phyloP scores from a whole-genome alignment of 2,113 vertebrate genomes.

The Rhea pennata region DNA sequence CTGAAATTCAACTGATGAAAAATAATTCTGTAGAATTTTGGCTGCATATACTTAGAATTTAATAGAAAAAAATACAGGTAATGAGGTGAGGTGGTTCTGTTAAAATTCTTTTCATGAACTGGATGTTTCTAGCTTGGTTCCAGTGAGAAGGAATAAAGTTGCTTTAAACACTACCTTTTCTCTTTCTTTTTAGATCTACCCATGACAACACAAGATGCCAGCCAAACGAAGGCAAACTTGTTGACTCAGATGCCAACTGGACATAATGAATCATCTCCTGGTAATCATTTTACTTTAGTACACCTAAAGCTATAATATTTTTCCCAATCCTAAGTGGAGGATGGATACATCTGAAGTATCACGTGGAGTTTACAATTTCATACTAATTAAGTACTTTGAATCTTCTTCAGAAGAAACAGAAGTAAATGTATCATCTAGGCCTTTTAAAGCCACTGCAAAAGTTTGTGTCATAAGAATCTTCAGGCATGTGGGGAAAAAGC shows the following conservation, averaged over 20 bases:
- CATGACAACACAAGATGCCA: background rate
- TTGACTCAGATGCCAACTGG: background rate
- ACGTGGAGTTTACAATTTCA: background rate
- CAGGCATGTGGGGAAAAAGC: background rate
- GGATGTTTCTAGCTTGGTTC: background rate
- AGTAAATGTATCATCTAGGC: background rate
- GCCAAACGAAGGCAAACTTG: background rate
- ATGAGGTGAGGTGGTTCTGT: background rate
- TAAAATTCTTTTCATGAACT: background rate
- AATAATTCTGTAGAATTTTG: accelerated
- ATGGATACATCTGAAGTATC: background rate
- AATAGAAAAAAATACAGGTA: background rate
- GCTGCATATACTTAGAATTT: background rate
- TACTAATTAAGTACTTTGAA: background rate
- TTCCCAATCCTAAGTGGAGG: background rate
- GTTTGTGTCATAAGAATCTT: accelerated
- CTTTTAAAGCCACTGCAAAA: background rate
- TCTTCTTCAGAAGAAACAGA: background rate
- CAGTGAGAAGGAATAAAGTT: background rate
- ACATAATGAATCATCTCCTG: background rate
- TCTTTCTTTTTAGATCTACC: background rate
- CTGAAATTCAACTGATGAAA: background rate
- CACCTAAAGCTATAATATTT: background rate
- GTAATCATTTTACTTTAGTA: constrained; percentile 30
- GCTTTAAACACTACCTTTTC: background rate